These are phyloP conservation scores for Lepeophtheirus salmonis DNA, from an alignment of 1,140 invertebrate species.

Conservation along the genomic window DNA sequence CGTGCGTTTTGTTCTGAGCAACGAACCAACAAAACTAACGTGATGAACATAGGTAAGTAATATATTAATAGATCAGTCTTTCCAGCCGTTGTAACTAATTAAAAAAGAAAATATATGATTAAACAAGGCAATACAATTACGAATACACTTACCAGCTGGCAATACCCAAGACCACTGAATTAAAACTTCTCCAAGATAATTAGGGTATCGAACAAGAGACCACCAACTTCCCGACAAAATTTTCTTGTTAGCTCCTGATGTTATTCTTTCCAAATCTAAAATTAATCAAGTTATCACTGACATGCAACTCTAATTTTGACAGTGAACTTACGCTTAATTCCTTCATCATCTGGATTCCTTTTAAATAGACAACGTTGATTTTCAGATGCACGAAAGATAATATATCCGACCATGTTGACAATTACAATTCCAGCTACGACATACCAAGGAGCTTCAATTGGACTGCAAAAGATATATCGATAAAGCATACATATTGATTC, in stretches of 20 bases:
- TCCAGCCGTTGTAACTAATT: constrained; percentile 1
- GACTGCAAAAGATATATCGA: background rate
- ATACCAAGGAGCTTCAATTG: constrained; percentile 1
- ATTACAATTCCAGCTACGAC: constrained; percentile 9
- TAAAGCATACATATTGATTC: background rate
- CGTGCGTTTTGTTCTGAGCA: background rate
- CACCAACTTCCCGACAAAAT: constrained; percentile 6
- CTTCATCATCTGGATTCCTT: constrained; percentile 5
- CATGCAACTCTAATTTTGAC: no score
- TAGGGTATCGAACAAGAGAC: constrained; percentile 12
- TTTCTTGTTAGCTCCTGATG: background rate
- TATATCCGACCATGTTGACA: constrained; percentile 14
- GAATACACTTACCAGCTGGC: constrained; percentile 13
- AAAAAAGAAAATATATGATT: background rate
- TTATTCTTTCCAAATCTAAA: background rate
- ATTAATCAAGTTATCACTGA: background rate
- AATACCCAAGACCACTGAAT: constrained; percentile 18
- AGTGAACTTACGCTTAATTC: background rate
- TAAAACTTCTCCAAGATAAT: constrained; percentile 16
- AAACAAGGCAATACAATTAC: no score
- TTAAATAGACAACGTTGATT: constrained; percentile 15
- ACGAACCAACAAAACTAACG: constrained; percentile 9
- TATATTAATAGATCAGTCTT: constrained; percentile 3
- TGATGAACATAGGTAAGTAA: constrained; percentile 13
- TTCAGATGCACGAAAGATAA: constrained; percentile 15